phyloP scores from a whole-genome alignment of 2,888 invertebrate genomes.

The Beris chalybata region DNA sequence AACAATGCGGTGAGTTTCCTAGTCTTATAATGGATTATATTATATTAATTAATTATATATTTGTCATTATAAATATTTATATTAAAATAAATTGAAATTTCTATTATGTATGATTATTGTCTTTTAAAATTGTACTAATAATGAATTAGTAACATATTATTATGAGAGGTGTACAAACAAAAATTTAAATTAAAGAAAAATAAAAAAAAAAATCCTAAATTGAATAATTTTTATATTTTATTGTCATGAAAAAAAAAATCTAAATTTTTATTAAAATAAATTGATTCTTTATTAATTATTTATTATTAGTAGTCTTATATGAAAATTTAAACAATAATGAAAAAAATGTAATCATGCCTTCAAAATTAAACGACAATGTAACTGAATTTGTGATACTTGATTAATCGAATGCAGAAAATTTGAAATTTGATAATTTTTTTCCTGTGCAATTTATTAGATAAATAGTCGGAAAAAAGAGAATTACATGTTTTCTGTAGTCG shows the following conservation, averaged over 20 bases:
- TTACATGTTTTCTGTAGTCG: slow-evolving; percentile 10
- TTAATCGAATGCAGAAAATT: slow-evolving; percentile 6
- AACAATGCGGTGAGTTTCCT: slow-evolving; percentile 35
- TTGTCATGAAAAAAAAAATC: slow-evolving; percentile 7
- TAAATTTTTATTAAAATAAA: slow-evolving; percentile 20
- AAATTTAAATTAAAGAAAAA: background rate
- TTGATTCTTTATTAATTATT: slow-evolving; percentile 25
- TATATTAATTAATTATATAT: too few relatives aligned
- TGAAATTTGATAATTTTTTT: slow-evolving; percentile 4
- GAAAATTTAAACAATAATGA: slow-evolving; percentile 43
- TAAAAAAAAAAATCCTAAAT: slow-evolving; percentile 3
- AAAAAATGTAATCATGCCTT: slow-evolving; percentile 40
- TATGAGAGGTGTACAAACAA: slow-evolving; percentile 18
- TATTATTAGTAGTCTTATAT: slow-evolving; percentile 36
- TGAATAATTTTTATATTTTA: slow-evolving; percentile 20
- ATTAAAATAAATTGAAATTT: background rate
- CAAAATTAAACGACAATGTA: slow-evolving; percentile 54
- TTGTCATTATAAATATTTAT: slow-evolving; percentile 1
- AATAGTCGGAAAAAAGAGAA: background rate
- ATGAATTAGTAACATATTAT: slow-evolving; percentile 1
- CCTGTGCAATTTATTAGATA: background rate
- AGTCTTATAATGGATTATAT: slow-evolving; percentile 22
- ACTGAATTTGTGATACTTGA: slow-evolving; percentile 56
- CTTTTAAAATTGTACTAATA: background rate
- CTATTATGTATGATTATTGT: background rate